These are phyloP conservation scores for Apocrypta bakeri DNA, from an alignment of 1,140 invertebrate species.

Conservation along the genomic window DNA sequence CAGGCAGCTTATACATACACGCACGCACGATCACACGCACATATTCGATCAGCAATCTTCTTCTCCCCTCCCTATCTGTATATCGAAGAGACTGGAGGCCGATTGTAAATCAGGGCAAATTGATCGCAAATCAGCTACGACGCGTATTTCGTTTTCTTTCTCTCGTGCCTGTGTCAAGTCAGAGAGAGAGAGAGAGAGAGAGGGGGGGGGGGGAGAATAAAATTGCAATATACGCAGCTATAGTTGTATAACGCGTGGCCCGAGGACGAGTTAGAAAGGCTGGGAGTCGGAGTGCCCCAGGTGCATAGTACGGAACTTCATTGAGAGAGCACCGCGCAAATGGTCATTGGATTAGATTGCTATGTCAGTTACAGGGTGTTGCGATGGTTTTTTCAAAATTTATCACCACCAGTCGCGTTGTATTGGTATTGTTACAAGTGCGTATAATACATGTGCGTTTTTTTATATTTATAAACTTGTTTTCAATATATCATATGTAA, in stretches of 20 bases:
- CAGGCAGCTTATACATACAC: neutral
- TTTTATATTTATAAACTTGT: too few relatives aligned
- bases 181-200: neutral
- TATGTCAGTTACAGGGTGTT: neutral
- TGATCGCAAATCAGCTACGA: slow-evolving; percentile 70
- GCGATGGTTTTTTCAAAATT: too few relatives aligned
- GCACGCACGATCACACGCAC: neutral
- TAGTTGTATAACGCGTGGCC: neutral
- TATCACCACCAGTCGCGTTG: too few relatives aligned
- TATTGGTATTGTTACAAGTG: too few relatives aligned
- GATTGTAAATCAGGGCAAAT: slow-evolving; percentile 73
- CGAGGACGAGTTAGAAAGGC: neutral
- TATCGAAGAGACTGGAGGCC: slow-evolving; percentile 58
- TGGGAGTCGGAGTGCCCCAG: neutral
- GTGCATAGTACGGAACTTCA: neutral
- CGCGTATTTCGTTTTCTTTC: neutral
- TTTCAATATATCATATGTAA: too few relatives aligned
- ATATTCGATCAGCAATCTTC: slow-evolving; percentile 16
- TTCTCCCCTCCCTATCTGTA: neutral
- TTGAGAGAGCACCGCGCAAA: neutral
- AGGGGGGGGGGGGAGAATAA: neutral
- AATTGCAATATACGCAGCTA: neutral
- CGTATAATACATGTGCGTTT: too few relatives aligned
- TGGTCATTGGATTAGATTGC: neutral
- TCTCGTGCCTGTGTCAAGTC: neutral